Percentiles rank a stretch among this genome's conserved stretches.
phyloP scores from a whole-genome alignment of 2,113 vertebrate genomes.

The Corythornis vintsioides region DNA sequence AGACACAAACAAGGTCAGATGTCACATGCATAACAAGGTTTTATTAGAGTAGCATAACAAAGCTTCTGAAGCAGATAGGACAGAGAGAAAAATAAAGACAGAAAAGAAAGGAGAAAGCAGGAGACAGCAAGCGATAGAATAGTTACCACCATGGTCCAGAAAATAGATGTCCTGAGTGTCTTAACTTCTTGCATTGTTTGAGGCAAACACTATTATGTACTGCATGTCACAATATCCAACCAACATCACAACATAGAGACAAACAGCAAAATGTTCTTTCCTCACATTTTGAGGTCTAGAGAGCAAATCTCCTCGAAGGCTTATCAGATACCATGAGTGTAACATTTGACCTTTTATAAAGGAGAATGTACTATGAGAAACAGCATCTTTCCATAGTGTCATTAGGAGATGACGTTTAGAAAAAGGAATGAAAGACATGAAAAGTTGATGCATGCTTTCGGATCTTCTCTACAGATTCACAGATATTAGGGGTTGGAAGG shows the following conservation, averaged over 20 bases:
- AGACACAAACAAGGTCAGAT: too few species aligned
- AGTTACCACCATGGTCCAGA: too few species aligned
- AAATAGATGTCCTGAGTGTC: too few species aligned
- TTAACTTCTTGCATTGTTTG: too few species aligned
- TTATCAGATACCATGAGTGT: neutral
- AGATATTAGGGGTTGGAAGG: too few species aligned
- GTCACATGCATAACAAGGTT: too few species aligned
- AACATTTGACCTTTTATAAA: neutral
- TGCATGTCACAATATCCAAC: neutral
- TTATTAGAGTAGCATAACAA: too few species aligned
- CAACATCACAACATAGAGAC: neutral
- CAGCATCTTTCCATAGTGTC: neutral
- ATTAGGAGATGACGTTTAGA: conserved; percentile 43
- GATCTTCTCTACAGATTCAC: neutral
- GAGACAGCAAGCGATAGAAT: too few species aligned
- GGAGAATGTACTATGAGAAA: neutral
- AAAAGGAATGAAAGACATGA: neutral
- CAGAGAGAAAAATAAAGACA: too few species aligned
- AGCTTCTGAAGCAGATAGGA: too few species aligned
- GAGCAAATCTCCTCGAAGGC: neutral
- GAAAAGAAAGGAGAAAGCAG: too few species aligned
- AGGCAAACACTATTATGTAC: too few species aligned
- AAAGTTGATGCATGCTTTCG: conserved; percentile 26
- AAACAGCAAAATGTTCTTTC: neutral
- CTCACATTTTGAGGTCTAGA: neutral